A percentile compares a stretch with the other conserved stretches of the same genome.
phyloP scores from a whole-genome alignment of 2,797 vertebrate species.

The Lutjanus campechanus region DNA sequence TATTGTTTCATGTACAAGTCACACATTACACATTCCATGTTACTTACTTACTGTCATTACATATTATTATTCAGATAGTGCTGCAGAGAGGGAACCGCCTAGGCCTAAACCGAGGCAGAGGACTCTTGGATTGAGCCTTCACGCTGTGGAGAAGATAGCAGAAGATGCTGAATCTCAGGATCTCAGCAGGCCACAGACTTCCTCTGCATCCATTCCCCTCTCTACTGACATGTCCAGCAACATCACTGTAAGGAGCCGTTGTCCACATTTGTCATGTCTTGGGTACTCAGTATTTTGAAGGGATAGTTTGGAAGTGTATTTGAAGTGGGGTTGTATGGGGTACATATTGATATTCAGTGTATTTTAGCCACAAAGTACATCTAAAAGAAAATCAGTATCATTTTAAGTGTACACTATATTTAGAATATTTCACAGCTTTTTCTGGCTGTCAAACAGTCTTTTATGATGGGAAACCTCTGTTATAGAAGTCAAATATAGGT shows the following conservation, averaged over 20 bases:
- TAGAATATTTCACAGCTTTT: too few relatives aligned
- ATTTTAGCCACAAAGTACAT: too few relatives aligned
- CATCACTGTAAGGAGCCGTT: slow-evolving; percentile 46
- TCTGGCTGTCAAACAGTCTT: too few relatives aligned
- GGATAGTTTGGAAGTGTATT: too few relatives aligned
- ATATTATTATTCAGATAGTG: slow-evolving; percentile 53
- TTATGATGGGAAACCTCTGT: too few relatives aligned
- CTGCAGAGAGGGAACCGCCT: slow-evolving; percentile 71
- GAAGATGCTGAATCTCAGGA: slow-evolving; percentile 65
- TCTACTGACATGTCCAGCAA: slow-evolving; percentile 64
- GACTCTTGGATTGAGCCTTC: slow-evolving; percentile 68
- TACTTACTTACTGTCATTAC: slow-evolving; percentile 8
- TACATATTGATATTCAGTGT: too few relatives aligned
- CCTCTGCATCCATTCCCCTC: slow-evolving; percentile 70
- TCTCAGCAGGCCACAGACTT: slow-evolving; percentile 67
- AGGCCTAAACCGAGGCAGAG: slow-evolving; percentile 87
- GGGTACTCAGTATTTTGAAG: neutral
- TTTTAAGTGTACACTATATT: too few relatives aligned
- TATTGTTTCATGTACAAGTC: neutral
- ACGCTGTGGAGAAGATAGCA: slow-evolving; percentile 58
- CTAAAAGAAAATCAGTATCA: too few relatives aligned
- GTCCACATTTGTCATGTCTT: slow-evolving; percentile 67
- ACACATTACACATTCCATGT: neutral
- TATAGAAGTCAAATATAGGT: too few relatives aligned
- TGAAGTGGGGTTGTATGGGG: too few relatives aligned